A percentile compares a stretch with the other conserved stretches of the same genome.
These are phyloP conservation scores for Eudemis profundana DNA, from an alignment of 2,888 invertebrate species.

Conservation along the genomic window DNA sequence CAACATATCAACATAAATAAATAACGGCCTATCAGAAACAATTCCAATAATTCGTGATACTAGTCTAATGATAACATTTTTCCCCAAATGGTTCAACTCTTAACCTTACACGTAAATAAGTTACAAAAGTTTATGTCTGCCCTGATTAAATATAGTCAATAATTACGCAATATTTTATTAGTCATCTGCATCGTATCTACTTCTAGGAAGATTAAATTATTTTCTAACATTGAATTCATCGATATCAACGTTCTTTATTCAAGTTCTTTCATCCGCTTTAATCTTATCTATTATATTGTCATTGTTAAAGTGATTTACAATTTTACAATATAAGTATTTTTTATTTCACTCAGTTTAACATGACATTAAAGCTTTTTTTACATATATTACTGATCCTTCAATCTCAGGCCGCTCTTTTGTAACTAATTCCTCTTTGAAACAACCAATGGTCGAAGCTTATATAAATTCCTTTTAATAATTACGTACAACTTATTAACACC, in stretches of 20 bases:
- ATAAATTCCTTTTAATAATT: no score
- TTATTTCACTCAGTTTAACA: neutral
- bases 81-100: no score
- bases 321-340: neutral
- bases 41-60: no score
- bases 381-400: no score
- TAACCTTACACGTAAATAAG: neutral
- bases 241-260: neutral
- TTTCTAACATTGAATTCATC: neutral
- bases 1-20: no score
- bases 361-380: neutral
- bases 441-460: no score
- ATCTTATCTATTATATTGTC: constrained; percentile 18
- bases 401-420: neutral
- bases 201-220: neutral
- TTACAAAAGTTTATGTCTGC: neutral
- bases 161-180: neutral
- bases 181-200: neutral
- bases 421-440: neutral
- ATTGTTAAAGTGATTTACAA: constrained; percentile 2
- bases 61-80: no score
- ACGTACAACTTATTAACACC: neutral
- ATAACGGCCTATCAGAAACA: no score
- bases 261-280: constrained; percentile 16
- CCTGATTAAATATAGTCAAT: neutral